Base-by-base conservation (phyloP, 2,888 invertebrate genomes). In the Epsilonema sp. region DNA sequence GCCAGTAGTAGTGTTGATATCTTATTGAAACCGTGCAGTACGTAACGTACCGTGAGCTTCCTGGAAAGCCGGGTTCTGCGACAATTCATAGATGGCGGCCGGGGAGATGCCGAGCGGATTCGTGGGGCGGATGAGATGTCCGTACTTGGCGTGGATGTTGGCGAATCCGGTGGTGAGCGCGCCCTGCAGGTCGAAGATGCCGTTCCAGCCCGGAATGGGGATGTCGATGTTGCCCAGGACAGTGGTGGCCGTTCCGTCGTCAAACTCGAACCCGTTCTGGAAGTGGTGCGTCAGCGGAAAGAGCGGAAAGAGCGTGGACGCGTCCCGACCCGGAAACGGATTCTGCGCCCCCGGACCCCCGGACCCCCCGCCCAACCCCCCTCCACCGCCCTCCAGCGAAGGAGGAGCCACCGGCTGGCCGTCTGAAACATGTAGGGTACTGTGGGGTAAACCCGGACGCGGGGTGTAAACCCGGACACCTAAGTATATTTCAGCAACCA, bases 221-320 rank as follows among this genome's bases (percentile, higher is more conserved):
- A 31, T 31, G 31, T 31, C 16, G 8, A 31, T 8, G 16, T 31
- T 16, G 16, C 31, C 31, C 8, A 31, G n/a, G n/a, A n/a, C n/a
- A n/a, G n/a, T 16, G 31, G 16, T 11, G 16, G 8, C 16, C 8
- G 31, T 31, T 31, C 31, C 31, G 16, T 8, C 8, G 31, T 31
- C 31, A 31, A 31, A 11, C 16, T 31, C 31, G 8, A 31, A 16
- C 16, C 31, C 31, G 8, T 31, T 8, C 8, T 16, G 8, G 8
- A 31, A 11, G 8, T 31, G 31, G 16, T 31, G 31, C 8, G 31
- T 31, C 8, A 31, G 16, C 16, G 31, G 31, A 31, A 31, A 31
- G 8, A 31, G 31, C 31, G 31, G 31, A 31, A 31, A 31, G 8
- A 16, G 8, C n/a, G 62, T 61, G 43, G 59, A 56, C 39, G 62